phyloP scores from a whole-genome alignment of 2,113 vertebrate species.

The Arothron firmamentum region DNA sequence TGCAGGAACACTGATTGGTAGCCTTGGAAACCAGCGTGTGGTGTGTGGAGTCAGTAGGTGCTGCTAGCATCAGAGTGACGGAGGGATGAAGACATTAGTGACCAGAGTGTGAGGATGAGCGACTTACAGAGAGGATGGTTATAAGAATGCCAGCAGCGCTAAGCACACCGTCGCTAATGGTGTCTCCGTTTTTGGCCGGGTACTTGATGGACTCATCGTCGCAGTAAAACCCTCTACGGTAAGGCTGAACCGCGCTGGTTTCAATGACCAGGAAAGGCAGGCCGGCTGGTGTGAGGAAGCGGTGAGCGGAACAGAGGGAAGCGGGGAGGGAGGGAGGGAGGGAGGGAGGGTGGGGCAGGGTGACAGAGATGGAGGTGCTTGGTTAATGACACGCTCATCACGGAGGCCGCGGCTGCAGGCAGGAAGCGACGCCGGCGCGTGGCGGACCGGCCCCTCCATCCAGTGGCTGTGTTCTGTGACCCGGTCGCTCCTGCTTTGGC shows the following conservation, averaged over 20 bases:
- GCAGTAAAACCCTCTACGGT: constrained; percentile 93
- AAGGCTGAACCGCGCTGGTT: constrained; percentile 85
- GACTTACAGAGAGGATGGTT: constrained; percentile 89
- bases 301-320: constrained; percentile 28
- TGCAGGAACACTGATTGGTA: not conserved
- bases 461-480: constrained; percentile 26
- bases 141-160: constrained; percentile 91
- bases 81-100: constrained; percentile 58
- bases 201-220: constrained; percentile 92
- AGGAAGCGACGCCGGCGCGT: constrained; percentile 40
- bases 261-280: constrained; percentile 96
- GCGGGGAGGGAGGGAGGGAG: constrained; percentile 1
- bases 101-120: constrained; percentile 39
- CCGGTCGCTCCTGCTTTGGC: not conserved
- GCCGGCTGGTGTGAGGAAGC: constrained; percentile 77
- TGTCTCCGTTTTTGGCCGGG: constrained; percentile 87
- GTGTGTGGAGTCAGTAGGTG: constrained; percentile 22
- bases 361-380: constrained; percentile 55
- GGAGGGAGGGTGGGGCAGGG: constrained; percentile 6
- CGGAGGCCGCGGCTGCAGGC: constrained; percentile 48
- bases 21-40: not conserved
- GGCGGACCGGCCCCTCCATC: constrained; percentile 45
- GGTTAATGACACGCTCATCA: constrained; percentile 52
- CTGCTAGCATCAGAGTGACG: constrained; percentile 66
- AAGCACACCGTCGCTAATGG: constrained; percentile 91